Conservation (phyloP, 2,113 vertebrate species). For the Galemys pyrenaicus region DNA sequence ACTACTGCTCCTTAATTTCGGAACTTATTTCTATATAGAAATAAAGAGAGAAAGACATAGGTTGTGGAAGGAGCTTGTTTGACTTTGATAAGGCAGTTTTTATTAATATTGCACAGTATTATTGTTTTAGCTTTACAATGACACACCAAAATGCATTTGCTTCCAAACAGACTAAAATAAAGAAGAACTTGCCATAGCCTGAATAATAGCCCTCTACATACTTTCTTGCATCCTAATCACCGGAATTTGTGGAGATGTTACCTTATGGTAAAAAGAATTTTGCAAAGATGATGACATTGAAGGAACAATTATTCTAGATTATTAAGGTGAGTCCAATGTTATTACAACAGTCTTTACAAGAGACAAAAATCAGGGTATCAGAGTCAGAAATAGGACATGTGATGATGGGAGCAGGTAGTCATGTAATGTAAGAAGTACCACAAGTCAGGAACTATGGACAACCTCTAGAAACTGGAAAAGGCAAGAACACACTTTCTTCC, state of each 20-base stretch:
- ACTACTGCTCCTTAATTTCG: too few species aligned
- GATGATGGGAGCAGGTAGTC: not conserved
- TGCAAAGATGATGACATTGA: not conserved
- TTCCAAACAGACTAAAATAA: not conserved
- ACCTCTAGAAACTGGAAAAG: not conserved
- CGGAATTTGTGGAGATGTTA: not conserved
- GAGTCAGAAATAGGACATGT: not conserved
- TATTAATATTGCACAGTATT: too few species aligned
- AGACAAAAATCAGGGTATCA: not conserved
- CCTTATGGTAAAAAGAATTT: not conserved
- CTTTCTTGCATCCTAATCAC: not conserved
- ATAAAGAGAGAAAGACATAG: too few species aligned
- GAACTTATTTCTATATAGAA: too few species aligned
- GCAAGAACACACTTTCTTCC: not conserved
- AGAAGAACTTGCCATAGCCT: not conserved
- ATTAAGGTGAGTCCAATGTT: not conserved
- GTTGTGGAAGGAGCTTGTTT: too few species aligned
- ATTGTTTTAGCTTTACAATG: too few species aligned
- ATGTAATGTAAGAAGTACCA: not conserved
- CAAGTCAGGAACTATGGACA: not conserved
- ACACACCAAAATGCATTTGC: too few species aligned
- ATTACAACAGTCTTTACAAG: not conserved
- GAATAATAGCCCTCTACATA: not conserved
- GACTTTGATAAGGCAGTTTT: too few species aligned
- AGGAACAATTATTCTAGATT: not conserved